Conservation (phyloP, 2,797 vertebrate genomes). For the Lagorchestes hirsutus region DNA sequence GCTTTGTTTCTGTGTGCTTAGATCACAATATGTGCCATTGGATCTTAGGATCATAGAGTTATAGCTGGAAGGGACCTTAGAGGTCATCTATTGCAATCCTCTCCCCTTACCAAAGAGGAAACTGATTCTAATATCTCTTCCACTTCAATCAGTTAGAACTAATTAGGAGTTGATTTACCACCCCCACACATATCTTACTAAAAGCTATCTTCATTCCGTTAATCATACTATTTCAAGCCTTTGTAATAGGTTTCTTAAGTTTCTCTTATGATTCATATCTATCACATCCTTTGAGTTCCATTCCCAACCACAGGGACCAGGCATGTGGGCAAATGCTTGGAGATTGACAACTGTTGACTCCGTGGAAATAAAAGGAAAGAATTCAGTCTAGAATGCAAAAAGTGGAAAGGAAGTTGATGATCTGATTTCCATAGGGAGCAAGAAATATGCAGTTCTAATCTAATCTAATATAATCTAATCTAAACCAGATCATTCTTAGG, state of each 20-base stretch:
- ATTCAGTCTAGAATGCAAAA: neutral
- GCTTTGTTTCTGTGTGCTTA: neutral
- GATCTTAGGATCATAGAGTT: neutral
- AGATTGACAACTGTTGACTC: neutral
- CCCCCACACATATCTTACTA: neutral
- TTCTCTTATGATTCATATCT: neutral
- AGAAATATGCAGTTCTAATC: neutral
- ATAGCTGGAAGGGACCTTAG: neutral
- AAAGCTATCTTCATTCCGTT: neutral
- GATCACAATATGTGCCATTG: neutral
- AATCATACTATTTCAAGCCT: neutral
- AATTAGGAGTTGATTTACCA: neutral
- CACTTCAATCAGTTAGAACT: neutral
- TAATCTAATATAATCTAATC: too few relatives aligned
- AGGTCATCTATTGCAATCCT: neutral
- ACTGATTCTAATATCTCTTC: neutral
- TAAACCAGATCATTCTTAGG: neutral
- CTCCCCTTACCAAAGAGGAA: neutral
- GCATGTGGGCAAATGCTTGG: neutral
- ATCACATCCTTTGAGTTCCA: neutral
- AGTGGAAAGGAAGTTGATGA: neutral
- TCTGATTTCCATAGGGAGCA: neutral
- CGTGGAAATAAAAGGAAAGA: neutral
- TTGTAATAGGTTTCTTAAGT: neutral
- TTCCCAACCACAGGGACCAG: neutral